A percentile compares a stretch with the other conserved stretches of the same genome.
phyloP scores from a whole-genome alignment of 2,113 vertebrate genomes.

The Scalopus aquaticus region DNA sequence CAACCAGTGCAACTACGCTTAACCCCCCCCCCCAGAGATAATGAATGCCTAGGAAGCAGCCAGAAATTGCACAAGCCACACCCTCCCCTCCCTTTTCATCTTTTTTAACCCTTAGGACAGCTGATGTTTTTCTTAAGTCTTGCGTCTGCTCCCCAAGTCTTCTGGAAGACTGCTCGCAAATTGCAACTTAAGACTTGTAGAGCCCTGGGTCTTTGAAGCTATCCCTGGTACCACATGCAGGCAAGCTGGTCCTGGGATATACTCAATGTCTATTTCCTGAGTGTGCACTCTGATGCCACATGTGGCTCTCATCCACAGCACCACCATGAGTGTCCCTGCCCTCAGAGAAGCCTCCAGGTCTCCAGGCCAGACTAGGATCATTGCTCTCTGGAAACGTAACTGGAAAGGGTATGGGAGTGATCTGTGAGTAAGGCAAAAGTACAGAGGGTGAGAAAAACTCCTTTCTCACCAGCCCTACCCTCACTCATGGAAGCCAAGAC shows the following conservation, averaged over 20 bases:
- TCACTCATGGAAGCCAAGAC: not conserved
- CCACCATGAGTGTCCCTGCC: not conserved
- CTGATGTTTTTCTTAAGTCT: constrained; percentile 22
- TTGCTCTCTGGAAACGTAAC: not conserved
- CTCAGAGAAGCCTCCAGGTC: not conserved
- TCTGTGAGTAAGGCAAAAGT: no score
- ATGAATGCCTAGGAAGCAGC: not conserved
- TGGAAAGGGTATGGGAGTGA: not conserved
- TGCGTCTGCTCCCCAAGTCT: not conserved
- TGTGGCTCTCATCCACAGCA: not conserved
- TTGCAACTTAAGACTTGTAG: constrained; percentile 3
- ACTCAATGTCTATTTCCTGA: not conserved
- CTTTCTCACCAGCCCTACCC: not conserved
- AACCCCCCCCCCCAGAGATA: not conserved
- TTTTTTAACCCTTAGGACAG: not conserved
- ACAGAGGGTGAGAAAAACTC: no score
- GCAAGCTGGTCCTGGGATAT: not conserved
- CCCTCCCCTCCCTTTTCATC: not conserved
- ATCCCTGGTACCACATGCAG: not conserved
- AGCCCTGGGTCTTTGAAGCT: not conserved
- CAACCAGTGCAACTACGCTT: not conserved
- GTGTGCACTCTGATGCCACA: not conserved
- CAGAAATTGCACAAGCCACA: not conserved
- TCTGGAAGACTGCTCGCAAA: not conserved
- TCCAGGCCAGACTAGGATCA: not conserved